Percentiles rank a stretch among this genome's conserved stretches.
These are phyloP conservation scores for Zosterops japonicus DNA, from an alignment of 2,113 vertebrate genomes.

Conservation along the genomic window DNA sequence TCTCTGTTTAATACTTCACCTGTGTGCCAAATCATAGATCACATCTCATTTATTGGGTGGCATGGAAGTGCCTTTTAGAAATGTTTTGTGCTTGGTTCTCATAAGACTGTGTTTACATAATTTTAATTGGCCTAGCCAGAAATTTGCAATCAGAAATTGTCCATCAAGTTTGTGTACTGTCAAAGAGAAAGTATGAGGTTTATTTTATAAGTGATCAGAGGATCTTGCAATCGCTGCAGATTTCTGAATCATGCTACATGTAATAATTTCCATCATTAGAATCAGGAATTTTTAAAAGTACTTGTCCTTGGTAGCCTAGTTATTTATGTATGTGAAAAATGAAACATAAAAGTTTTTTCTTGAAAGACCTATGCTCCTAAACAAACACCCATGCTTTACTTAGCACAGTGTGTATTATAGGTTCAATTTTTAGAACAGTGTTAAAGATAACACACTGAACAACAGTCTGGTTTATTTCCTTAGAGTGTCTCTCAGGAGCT, in stretches of 20 bases:
- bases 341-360: not conserved
- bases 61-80: not conserved
- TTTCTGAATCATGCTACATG: not conserved
- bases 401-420: not conserved
- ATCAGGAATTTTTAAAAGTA: not conserved
- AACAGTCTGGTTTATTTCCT: conserved; percentile 27
- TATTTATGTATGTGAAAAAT: not conserved
- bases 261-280: not conserved
- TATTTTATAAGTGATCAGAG: not conserved
- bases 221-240: not conserved
- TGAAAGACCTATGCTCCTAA: not conserved
- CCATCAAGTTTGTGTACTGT: not conserved
- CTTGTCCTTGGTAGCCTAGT: not conserved
- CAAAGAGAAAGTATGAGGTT: not conserved
- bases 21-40: not conserved
- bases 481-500: not conserved
- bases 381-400: not conserved
- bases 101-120: not conserved
- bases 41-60: not conserved
- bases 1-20: not conserved
- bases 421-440: conserved; percentile 28
- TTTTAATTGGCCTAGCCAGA: not conserved
- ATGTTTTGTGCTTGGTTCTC: not conserved
- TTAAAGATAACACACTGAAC: conserved; percentile 40
- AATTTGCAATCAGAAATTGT: not conserved